Evolutionary conservation across 2,797 vertebrate genomes (phyloP).

Genomic region (Apodemus agrarius): DNA sequence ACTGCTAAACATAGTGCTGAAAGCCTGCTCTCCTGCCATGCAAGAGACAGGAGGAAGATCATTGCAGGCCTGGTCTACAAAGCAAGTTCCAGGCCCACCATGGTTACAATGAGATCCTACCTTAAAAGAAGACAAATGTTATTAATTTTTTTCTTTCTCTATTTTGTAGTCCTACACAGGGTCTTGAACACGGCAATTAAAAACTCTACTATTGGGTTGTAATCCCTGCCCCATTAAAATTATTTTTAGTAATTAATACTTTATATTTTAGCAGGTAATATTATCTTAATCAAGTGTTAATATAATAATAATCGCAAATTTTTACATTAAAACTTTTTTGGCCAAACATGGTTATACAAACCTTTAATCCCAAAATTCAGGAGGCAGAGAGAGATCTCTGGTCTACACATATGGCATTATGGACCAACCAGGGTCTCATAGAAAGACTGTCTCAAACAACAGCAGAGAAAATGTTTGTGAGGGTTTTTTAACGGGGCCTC

Average conservation of each 20-base stretch:
- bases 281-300: not conserved
- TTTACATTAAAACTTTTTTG: not conserved
- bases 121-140: not conserved
- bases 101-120: not conserved
- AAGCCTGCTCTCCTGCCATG: not conserved
- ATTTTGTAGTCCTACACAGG: not conserved
- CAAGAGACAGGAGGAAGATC: not conserved
- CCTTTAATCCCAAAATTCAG: not conserved
- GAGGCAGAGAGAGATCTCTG: not conserved
- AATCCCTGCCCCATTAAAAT: not conserved
- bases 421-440: not conserved
- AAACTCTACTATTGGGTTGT: not conserved
- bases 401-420: not conserved
- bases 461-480: not conserved
- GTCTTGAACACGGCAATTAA: not conserved
- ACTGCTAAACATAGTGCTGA: not conserved
- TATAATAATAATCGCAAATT: not conserved
- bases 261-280: not conserved
- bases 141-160: not conserved
- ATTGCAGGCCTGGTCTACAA: not conserved
- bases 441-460: not conserved
- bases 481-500: not conserved
- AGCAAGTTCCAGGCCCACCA: not conserved
- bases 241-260: not conserved
- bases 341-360: not conserved